Evolutionary conservation across 2,888 invertebrate species (phyloP).

Genomic region (Omphaloscelis lunosa): DNA sequence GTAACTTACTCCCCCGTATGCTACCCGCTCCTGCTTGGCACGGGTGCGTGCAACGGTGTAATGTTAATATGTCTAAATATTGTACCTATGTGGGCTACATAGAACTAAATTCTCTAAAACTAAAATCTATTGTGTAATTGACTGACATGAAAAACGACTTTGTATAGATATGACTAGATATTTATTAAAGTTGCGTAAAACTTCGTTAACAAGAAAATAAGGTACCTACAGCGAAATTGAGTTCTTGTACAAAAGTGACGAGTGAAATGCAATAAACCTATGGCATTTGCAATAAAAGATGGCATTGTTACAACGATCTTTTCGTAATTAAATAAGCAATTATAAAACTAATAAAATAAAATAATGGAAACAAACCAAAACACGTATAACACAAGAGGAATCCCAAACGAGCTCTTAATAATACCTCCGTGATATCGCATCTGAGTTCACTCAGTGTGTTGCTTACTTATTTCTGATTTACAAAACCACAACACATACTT

Average conservation of each 20-base stretch:
- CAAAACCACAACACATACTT: slow-evolving; percentile 52
- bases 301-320: neutral
- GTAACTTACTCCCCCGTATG: too few relatives aligned
- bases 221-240: neutral
- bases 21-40: too few relatives aligned
- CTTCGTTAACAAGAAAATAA: neutral
- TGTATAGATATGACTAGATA: neutral
- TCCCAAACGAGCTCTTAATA: slow-evolving; percentile 89
- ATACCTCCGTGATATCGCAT: slow-evolving; percentile 84
- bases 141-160: neutral
- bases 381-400: slow-evolving; percentile 84
- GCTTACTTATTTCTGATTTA: slow-evolving; percentile 78
- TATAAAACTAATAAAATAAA: slow-evolving; percentile 7
- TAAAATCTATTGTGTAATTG: too few relatives aligned
- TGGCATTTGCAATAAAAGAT: neutral
- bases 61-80: too few relatives aligned
- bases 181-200: neutral
- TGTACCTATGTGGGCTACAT: too few relatives aligned
- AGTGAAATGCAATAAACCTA: neutral
- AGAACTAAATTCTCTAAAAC: too few relatives aligned
- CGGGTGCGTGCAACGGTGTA: too few relatives aligned
- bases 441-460: slow-evolving; percentile 79
- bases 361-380: slow-evolving; percentile 72
- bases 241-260: neutral
- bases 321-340: neutral